Evolutionary conservation across 2,113 vertebrate species (phyloP).

Genomic region (Tor tambroides): DNA sequence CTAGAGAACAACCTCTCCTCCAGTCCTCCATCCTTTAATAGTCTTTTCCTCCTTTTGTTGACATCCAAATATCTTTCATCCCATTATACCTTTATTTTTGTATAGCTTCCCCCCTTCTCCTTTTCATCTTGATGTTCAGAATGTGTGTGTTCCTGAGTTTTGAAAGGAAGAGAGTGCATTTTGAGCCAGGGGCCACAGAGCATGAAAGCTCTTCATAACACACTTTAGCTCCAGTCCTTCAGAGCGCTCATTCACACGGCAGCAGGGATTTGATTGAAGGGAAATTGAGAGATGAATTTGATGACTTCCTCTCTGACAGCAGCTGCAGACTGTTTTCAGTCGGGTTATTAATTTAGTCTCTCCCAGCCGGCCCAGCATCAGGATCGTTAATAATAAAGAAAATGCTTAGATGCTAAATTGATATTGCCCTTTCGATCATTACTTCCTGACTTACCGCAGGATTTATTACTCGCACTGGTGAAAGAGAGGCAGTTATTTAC

Average conservation of each 20-base stretch:
- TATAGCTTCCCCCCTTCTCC: slow-evolving; percentile 23
- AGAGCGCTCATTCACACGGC: slow-evolving; percentile 24
- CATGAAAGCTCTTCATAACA: slow-evolving; percentile 42
- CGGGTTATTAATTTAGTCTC: slow-evolving; percentile 5
- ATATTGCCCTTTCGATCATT: background rate
- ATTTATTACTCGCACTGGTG: background rate
- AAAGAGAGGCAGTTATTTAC: background rate
- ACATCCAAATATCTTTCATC: background rate
- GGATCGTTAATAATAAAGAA: slow-evolving; percentile 15
- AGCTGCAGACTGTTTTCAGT: slow-evolving; percentile 16
- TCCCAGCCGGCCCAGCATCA: background rate
- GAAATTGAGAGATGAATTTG: slow-evolving; percentile 24
- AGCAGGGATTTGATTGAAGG: slow-evolving; percentile 24
- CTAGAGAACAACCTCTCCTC: background rate
- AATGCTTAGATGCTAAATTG: slow-evolving; percentile 3
- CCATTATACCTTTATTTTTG: background rate
- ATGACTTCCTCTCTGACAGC: slow-evolving; percentile 21
- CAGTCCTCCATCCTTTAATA: background rate
- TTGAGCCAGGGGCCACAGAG: slow-evolving; percentile 21
- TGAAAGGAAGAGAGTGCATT: slow-evolving; percentile 30
- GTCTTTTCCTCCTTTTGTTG: background rate
- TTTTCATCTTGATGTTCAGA: slow-evolving; percentile 21
- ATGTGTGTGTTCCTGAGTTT: slow-evolving; percentile 3
- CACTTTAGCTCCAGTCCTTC: slow-evolving; percentile 43
- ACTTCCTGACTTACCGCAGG: background rate